Percentiles rank a stretch among this genome's conserved stretches.
These are phyloP conservation scores for Poecilobothrus nobilitatus DNA, from an alignment of 2,888 invertebrate species.

Conservation along the genomic window DNA sequence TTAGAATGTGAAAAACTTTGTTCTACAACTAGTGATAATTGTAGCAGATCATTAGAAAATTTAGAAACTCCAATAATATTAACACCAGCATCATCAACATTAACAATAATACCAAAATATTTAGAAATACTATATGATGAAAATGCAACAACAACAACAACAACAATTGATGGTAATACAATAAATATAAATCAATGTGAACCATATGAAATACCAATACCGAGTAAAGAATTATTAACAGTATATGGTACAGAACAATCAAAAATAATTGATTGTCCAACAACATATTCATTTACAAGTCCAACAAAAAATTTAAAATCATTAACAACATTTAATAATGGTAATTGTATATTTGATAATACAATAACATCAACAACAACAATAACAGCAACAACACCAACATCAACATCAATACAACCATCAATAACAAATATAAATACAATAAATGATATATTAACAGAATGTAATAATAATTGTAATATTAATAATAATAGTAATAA, in stretches of 20 bases:
- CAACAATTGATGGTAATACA: conserved; percentile 11
- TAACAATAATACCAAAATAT: conserved; percentile 49
- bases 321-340: not conserved
- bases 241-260: conserved; percentile 9
- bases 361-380: not conserved
- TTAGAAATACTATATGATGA: conserved; percentile 57
- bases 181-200: conserved; percentile 16
- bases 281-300: conserved; percentile 5
- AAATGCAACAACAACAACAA: conserved; percentile 33
- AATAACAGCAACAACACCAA: too few species aligned
- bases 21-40: not conserved
- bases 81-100: conserved; percentile 23
- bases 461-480: conserved; percentile 4
- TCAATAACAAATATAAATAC: not conserved
- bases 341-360: not conserved
- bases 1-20: not conserved
- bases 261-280: conserved; percentile 8
- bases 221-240: conserved; percentile 11
- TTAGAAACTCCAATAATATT: conserved; percentile 23
- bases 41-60: not conserved
- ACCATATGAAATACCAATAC: conserved; percentile 26
- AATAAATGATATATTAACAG: conserved; percentile 1
- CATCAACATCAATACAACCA: not conserved
- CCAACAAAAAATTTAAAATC: not conserved
- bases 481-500: not conserved